These are phyloP conservation scores for Nesoenas mayeri DNA, from an alignment of 2,113 vertebrate genomes.

Conservation along the genomic window DNA sequence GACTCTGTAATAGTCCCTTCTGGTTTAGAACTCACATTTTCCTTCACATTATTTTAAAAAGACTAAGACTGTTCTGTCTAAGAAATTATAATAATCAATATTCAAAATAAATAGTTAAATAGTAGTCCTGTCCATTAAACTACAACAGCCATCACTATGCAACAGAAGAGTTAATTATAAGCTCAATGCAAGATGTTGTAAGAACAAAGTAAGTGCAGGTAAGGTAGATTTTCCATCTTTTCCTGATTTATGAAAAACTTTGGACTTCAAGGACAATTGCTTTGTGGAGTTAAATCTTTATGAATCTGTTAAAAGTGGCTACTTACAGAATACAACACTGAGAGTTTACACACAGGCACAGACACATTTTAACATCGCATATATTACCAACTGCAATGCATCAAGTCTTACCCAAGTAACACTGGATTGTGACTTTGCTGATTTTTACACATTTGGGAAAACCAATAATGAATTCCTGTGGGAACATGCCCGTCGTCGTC, in stretches of 20 bases:
- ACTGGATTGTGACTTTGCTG: slow-evolving; percentile 81
- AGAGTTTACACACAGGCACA: not conserved
- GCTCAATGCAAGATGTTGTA: not conserved
- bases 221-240: not conserved
- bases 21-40: not conserved
- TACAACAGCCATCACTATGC: not conserved
- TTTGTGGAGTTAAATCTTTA: not conserved
- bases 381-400: not conserved
- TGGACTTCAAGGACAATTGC: rapidly evolving
- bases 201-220: not conserved
- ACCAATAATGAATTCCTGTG: slow-evolving; percentile 89
- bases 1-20: not conserved
- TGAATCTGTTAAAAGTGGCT: not conserved
- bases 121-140: not conserved
- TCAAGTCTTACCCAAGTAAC: slow-evolving; percentile 82
- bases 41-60: not conserved
- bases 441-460: slow-evolving; percentile 81
- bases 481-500: slow-evolving; percentile 95
- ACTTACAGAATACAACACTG: rapidly evolving
- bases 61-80: not conserved
- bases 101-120: not conserved
- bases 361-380: not conserved
- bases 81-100: not conserved
- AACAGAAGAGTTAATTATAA: not conserved
- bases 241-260: not conserved